Evolutionary conservation across 2,797 vertebrate species (phyloP), one percentile per base, ranked within the genome.

Genomic region (Platyrinchus mystaceus): DNA sequence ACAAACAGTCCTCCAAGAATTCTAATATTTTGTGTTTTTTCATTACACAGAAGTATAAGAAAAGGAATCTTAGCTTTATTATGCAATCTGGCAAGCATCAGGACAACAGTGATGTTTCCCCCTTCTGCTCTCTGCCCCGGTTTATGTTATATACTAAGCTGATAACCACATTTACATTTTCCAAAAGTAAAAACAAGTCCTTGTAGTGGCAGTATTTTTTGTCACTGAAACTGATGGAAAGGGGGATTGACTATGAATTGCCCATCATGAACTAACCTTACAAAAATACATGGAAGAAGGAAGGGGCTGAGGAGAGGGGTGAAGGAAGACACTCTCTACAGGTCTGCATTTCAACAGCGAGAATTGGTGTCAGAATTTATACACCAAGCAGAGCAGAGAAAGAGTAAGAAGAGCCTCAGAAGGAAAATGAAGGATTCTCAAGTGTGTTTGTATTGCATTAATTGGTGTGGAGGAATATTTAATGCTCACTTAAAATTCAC

Each of bases 91-190:
- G 84, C 84, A 95, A 96, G 93, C 91, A 96, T 89, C 90, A 96
- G 89, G 91, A 82, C 55, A 39, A 82, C 55, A 41, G 22, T 87
- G 53, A 46, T 52, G 67, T 68, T 73, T 84, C 43, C 24, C 21
- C 12, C 28, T 80, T 85, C 37, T 30, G 17, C 28, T 41, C 7
- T 80, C 47, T 62, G 19, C 30, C 62, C 19, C 0, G 0, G 19
- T 87, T 92, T 94, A 37, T 87, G 62, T 85, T 71, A 46, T 81
- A 46, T 82, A 43, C 82, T 71, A 69, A 91, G 7, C 26, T 97
- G 95, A 94, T 94, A 81, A 94, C 83, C 76, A 32, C 26, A 91
- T 94, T 96, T 95, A 84, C 93, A 93, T 94, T 95, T 96, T 89
- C 64, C 36, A 78, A 73, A 93, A 89, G 36, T 83, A 78, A 96